Conservation (phyloP, 92 coral and sea anemone genomes). For the Umimayanthus kanabou region DNA sequence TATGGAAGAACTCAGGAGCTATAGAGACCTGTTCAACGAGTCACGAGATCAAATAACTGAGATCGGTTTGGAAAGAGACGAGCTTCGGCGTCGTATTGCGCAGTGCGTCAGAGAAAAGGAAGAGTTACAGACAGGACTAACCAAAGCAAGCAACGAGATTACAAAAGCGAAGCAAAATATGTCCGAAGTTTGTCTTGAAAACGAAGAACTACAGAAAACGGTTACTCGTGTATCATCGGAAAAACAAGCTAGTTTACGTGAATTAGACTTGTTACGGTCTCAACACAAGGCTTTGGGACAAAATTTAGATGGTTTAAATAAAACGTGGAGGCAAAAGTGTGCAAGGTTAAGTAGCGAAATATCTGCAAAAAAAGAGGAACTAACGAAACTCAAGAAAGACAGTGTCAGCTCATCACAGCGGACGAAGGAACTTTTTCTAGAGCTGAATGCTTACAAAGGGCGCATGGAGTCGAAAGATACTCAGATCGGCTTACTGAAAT, state of each 20-base stretch:
- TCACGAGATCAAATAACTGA: slow-evolving; percentile 37
- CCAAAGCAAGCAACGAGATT: background rate
- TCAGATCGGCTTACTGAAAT: slow-evolving; percentile 24
- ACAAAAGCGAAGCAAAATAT: slow-evolving; percentile 12
- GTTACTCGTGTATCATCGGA: slow-evolving; percentile 6
- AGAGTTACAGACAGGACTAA: background rate
- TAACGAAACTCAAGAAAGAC: slow-evolving; percentile 4
- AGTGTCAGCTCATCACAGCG: background rate
- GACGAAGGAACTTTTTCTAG: slow-evolving; percentile 14
- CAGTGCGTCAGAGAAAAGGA: background rate
- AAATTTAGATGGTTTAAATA: background rate
- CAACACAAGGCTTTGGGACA: slow-evolving; percentile 5
- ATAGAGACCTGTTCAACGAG: slow-evolving; percentile 27
- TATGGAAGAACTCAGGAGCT: slow-evolving; percentile 24
- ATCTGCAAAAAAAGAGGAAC: background rate
- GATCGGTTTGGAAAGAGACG: slow-evolving; percentile 7
- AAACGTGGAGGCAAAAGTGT: slow-evolving; percentile 29
- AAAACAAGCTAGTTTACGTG: slow-evolving; percentile 5
- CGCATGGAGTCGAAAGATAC: slow-evolving; percentile 36
- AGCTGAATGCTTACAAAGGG: slow-evolving; percentile 33
- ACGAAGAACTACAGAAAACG: slow-evolving; percentile 1
- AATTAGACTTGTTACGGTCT: background rate
- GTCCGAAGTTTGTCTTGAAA: background rate
- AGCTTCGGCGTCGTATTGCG: background rate
- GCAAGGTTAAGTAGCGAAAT: slow-evolving; percentile 4